Evolutionary conservation across 2,113 vertebrate genomes (phyloP).

Genomic region (Speoplatyrhinus poulsoni): DNA sequence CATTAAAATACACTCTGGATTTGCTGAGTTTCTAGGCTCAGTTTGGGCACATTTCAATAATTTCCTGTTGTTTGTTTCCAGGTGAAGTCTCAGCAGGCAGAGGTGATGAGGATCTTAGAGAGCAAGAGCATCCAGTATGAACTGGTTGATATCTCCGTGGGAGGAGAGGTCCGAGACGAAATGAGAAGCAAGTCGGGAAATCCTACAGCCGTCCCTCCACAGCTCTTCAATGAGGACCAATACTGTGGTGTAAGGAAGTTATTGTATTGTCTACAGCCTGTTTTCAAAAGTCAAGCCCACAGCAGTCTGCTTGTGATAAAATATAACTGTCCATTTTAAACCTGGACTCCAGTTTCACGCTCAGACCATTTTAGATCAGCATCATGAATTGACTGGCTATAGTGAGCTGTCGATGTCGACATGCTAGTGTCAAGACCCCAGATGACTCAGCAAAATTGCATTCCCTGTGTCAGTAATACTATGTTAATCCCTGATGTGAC

Average conservation of each 20-base stretch:
- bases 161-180: conserved; percentile 85
- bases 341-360: no score
- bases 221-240: conserved; percentile 92
- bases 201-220: conserved; percentile 88
- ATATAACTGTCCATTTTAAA: no score
- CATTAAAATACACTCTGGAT: no score
- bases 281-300: background rate
- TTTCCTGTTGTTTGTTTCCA: conserved; percentile 43
- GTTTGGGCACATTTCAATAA: background rate
- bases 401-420: no score
- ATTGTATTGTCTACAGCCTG: rapidly evolving
- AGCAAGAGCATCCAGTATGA: conserved; percentile 90
- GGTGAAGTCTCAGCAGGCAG: conserved; percentile 95
- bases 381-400: no score
- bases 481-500: no score
- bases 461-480: no score
- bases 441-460: no score
- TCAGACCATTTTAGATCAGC: no score
- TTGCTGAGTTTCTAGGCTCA: no score
- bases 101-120: conserved; percentile 90
- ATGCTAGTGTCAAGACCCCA: no score
- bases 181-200: conserved; percentile 90
- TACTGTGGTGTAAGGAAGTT: conserved; percentile 90
- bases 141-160: conserved; percentile 91
- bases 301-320: background rate